Base-by-base conservation (phyloP, 2,888 invertebrate species). In the Sinelater perroti region DNA sequence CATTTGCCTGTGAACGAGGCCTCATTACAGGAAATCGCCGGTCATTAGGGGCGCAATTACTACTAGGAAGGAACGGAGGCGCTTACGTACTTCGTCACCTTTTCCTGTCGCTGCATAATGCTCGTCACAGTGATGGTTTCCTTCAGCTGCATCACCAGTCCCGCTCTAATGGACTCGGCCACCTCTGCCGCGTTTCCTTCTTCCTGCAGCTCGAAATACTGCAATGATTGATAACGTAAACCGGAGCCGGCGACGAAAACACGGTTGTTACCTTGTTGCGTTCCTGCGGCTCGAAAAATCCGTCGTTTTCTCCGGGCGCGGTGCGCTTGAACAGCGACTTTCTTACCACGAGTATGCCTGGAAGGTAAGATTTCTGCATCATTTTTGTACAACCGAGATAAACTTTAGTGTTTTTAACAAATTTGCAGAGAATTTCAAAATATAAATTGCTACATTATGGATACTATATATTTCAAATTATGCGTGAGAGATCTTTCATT, bases 71-170 rank as follows among this genome's bases (percentile, higher is more conserved):
- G 11, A 40, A 21, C 14, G 13, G 16, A 33, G 6, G 24, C 24
- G 13, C 24, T 21, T 40, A 76, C 82, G 78, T 75, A 90, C 90
- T 85, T 89, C 66, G 87, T 86, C 52, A 90, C 87, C 75, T 85
- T 85, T 68, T 90, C 88, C 72, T 90, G 89, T 64, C 86, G 80
- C 11, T 85, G 81, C 64, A 87, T 82, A 54, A 95, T 94, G 50
- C 83, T 84, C 61, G 87, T 84, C 14, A 87, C 81, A 1, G 90
- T 89, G 3, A 95, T 84, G 1, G 90, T 87, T 70, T 93, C 89
- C 72, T 95, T 90, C 45, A 95, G 80, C 74, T 94, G 93, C 80
- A 95, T 87, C 8, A 88, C 93, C 33, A 95, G 82, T 0, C 95
- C 94, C 5, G 92, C 89, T 62, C 95, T 80, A 30, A 95, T 89